Evolutionary conservation across 2,113 vertebrate genomes (phyloP), one percentile per base, ranked within the genome.

Genomic region (Cyanoramphus novaezelandiae): DNA sequence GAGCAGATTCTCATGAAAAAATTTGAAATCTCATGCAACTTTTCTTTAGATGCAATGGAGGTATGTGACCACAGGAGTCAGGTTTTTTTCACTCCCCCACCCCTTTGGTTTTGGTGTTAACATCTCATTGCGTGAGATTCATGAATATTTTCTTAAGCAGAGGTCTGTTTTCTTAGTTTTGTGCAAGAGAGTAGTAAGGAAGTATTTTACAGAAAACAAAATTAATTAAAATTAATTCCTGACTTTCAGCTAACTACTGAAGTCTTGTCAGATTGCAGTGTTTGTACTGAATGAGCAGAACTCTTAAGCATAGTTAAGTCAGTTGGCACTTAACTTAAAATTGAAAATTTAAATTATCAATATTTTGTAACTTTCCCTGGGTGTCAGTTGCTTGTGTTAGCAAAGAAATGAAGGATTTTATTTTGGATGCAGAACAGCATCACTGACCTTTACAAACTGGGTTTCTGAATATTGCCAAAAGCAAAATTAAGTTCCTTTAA

Each of bases 31-130:
- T 99, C 99, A 21, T 99, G 99, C 97, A 99, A 99, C 97, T 95
- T 98, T 88, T 99, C 99, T 6, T 98, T 99, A 71, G 99, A 99
- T 4, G 99, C 98, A 93, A 99, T 99, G 99, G 99, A 99, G 99
- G 99, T 99, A 96, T 19, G 88, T 88, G 49, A 79, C 13, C 25
- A 13, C 21, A n/a, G 21, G 11, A 69, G 13, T 82, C 11, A 2
- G 8, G 4, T n/a, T 39, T 41, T 39, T 74, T 67, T 60, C 4
- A 24, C 49, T 79, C 44, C 13, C 5, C 2, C 18, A 76, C 62
- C 5, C 31, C 19, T 13, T 86, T 16, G 8, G 2, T 35, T 92
- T 90, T 78, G 37, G 14, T 85, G 10, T 49, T 49, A 72, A 49
- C 6, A 28, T 84, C 21, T 85, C 24, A 29, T 60, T 64, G 72